A percentile compares a stretch with the other conserved stretches of the same genome.
Conservation (phyloP, 2,888 invertebrate species). For the Eulithis testata region DNA sequence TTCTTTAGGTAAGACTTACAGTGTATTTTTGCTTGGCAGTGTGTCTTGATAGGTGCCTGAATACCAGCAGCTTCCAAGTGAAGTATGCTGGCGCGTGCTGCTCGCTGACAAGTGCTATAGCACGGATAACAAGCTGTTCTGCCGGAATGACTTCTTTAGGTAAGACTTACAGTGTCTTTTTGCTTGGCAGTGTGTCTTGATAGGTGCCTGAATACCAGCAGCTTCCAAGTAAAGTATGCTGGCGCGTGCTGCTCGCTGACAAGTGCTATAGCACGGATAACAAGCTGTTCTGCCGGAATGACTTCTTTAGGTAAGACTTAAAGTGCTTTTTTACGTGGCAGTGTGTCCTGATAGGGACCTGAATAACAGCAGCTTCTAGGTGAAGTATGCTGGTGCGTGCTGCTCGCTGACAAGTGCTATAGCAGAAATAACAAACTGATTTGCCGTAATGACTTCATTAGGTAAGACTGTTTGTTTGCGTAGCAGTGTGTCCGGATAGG, state of each 20-base stretch:
- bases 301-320: too few relatives aligned
- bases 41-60: background rate
- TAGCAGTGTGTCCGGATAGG: background rate
- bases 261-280: slow-evolving; percentile 98
- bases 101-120: slow-evolving; percentile 97
- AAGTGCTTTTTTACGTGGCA: too few relatives aligned
- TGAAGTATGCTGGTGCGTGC: too few relatives aligned
- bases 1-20: slow-evolving; percentile 94
- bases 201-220: background rate
- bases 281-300: slow-evolving; percentile 96
- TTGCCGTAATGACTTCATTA: slow-evolving; percentile 99
- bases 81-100: slow-evolving; percentile 50
- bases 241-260: slow-evolving; percentile 81
- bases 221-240: slow-evolving; percentile 50
- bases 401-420: too few relatives aligned
- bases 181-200: too few relatives aligned
- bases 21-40: too few relatives aligned
- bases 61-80: background rate
- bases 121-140: slow-evolving; percentile 98
- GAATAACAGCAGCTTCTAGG: slow-evolving; percentile 57
- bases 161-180: slow-evolving; percentile 71
- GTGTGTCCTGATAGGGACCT: too few relatives aligned
- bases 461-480: slow-evolving; percentile 85
- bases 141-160: slow-evolving; percentile 99
- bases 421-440: slow-evolving; percentile 96